phyloP scores from a whole-genome alignment of 2,797 vertebrate species.

The Thripadectes ignobilis region DNA sequence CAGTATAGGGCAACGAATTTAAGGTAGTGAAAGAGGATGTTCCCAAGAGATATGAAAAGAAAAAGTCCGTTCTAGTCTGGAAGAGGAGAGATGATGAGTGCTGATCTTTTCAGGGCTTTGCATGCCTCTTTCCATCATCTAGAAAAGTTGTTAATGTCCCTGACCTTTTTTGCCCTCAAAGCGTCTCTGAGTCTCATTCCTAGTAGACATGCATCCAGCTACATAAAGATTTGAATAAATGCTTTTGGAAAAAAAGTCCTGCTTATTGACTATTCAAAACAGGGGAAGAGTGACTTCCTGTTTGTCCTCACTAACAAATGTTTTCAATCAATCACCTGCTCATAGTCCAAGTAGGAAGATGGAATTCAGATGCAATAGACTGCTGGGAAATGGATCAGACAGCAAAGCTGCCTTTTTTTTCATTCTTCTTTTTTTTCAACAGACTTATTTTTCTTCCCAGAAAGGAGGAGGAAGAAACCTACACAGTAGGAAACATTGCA shows the following conservation, averaged over 20 bases:
- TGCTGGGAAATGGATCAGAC: slow-evolving; percentile 47
- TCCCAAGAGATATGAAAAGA: not conserved
- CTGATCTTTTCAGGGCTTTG: not conserved
- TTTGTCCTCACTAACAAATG: slow-evolving; percentile 7
- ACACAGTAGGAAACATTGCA: slow-evolving; percentile 3
- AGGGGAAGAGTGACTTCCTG: not conserved
- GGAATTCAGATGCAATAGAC: slow-evolving; percentile 8
- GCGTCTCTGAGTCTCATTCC: not conserved
- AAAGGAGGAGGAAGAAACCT: not conserved
- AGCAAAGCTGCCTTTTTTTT: slow-evolving; percentile 9
- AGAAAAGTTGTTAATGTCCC: not conserved
- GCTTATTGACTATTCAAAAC: not conserved
- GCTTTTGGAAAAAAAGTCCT: not conserved
- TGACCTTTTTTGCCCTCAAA: not conserved
- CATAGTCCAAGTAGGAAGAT: slow-evolving; percentile 41
- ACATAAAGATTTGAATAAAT: not conserved
- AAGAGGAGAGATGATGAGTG: not conserved
- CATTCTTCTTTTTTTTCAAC: not conserved
- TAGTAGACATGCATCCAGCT: not conserved
- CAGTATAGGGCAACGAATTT: not conserved
- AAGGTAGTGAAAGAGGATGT: not conserved
- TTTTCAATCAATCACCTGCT: slow-evolving; percentile 57
- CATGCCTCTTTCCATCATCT: not conserved
- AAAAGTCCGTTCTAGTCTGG: not conserved
- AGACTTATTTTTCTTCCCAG: slow-evolving; percentile 39